Percentiles rank a stretch among this genome's conserved stretches.
Evolutionary conservation across 2,113 vertebrate species (phyloP).

Genomic region (Heterotis niloticus): DNA sequence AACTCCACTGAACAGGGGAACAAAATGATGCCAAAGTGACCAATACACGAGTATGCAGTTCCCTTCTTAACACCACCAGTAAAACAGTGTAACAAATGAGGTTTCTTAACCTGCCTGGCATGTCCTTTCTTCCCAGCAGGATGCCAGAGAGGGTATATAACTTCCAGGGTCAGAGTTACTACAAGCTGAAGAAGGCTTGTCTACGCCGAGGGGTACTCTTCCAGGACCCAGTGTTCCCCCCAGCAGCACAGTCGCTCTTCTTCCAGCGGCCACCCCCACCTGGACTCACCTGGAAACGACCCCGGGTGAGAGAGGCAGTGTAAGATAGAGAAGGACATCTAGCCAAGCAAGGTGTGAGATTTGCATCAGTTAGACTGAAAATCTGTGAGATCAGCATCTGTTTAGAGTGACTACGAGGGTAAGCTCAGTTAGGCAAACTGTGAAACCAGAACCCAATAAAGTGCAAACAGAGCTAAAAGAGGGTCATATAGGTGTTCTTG

Average conservation of each 20-base stretch:
- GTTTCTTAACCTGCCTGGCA: neutral
- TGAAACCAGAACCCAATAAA: neutral
- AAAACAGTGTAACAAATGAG: no score
- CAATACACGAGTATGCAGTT: no score
- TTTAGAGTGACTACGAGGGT: no score
- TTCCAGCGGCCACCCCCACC: slow-evolving; percentile 61
- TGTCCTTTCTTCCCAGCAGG: slow-evolving; percentile 13
- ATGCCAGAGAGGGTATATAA: slow-evolving; percentile 56
- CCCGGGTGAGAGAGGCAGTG: slow-evolving; percentile 53
- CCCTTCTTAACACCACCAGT: no score
- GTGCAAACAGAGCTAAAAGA: neutral
- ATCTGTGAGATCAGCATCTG: neutral
- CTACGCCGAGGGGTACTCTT: slow-evolving; percentile 57
- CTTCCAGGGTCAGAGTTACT: slow-evolving; percentile 66
- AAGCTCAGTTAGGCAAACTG: neutral
- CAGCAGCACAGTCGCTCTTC: slow-evolving; percentile 63
- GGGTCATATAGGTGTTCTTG: neutral
- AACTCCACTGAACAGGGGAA: no score
- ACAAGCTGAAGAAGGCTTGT: slow-evolving; percentile 57
- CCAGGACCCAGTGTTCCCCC: slow-evolving; percentile 67
- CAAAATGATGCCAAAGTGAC: no score
- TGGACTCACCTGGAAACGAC: slow-evolving; percentile 70
- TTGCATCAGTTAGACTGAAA: neutral
- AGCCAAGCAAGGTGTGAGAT: no score
- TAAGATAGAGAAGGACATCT: neutral